Percentiles rank a stretch among this genome's conserved stretches.
phyloP scores from a whole-genome alignment of 2,113 vertebrate species.

The Tragelaphus strepsiceros region DNA sequence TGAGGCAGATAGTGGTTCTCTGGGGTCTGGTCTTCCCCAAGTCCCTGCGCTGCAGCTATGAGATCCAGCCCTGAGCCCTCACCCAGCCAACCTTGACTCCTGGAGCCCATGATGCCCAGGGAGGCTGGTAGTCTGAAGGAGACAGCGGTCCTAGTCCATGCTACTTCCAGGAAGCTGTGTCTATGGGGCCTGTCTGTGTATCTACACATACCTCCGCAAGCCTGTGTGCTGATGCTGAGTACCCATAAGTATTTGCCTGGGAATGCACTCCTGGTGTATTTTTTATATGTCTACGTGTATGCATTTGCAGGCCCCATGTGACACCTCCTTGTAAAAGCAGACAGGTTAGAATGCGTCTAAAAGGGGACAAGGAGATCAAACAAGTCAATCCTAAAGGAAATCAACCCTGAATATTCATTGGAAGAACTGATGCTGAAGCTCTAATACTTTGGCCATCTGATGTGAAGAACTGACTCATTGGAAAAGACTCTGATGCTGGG shows the following conservation, averaged over 20 bases:
- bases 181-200: not conserved
- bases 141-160: not conserved
- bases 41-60: fast-evolving
- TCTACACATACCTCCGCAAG: fast-evolving
- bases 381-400: not conserved
- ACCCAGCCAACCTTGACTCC: not conserved
- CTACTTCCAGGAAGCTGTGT: not conserved
- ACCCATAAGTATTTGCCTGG: not conserved
- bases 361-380: not conserved
- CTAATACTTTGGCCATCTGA: not conserved
- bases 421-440: not conserved
- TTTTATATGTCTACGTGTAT: not conserved
- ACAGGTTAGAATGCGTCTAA: not conserved
- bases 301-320: not conserved
- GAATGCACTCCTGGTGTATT: not conserved
- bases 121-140: not conserved
- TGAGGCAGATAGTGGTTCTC: not conserved
- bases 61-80: not conserved
- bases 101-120: not conserved
- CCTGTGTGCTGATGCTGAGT: not conserved
- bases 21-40: no score
- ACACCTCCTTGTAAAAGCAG: not conserved
- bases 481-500: not conserved
- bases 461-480: not conserved
- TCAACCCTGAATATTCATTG: not conserved